These are phyloP conservation scores for Phengaris alcon DNA, from an alignment of 2,888 invertebrate genomes.

Conservation along the genomic window DNA sequence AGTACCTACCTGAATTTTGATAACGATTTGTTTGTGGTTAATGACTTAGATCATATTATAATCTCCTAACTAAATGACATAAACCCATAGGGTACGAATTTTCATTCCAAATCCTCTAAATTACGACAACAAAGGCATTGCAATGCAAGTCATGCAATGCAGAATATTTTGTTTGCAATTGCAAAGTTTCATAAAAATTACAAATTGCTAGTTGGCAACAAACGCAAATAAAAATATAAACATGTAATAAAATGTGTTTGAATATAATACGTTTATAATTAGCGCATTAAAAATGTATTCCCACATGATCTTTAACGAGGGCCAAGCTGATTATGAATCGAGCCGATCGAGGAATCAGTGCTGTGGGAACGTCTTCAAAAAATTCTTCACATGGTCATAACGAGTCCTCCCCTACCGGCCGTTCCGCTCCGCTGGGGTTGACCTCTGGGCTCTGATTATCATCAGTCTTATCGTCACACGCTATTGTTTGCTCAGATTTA, in stretches of 20 bases:
- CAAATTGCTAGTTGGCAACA: not conserved
- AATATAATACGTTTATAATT: slow-evolving; percentile 31
- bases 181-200: not conserved
- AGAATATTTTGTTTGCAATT: not conserved
- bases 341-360: slow-evolving; percentile 73
- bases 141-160: not conserved
- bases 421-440: slow-evolving; percentile 67
- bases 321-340: slow-evolving; percentile 66
- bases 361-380: slow-evolving; percentile 77
- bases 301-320: slow-evolving; percentile 36
- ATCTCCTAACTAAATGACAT: no score
- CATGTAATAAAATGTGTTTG: slow-evolving; percentile 28
- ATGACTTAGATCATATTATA: no score
- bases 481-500: slow-evolving; percentile 71
- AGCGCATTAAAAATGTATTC: slow-evolving; percentile 33
- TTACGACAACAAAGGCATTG: not conserved
- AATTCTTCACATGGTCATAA: slow-evolving; percentile 71
- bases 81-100: no score
- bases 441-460: slow-evolving; percentile 76
- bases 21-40: no score
- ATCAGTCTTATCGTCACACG: slow-evolving; percentile 69
- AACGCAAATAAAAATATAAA: slow-evolving; percentile 26
- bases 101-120: not conserved
- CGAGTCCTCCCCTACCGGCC: slow-evolving; percentile 70
- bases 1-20: no score